Conservation (phyloP, 1,140 invertebrate genomes). For the Apis dorsata region DNA sequence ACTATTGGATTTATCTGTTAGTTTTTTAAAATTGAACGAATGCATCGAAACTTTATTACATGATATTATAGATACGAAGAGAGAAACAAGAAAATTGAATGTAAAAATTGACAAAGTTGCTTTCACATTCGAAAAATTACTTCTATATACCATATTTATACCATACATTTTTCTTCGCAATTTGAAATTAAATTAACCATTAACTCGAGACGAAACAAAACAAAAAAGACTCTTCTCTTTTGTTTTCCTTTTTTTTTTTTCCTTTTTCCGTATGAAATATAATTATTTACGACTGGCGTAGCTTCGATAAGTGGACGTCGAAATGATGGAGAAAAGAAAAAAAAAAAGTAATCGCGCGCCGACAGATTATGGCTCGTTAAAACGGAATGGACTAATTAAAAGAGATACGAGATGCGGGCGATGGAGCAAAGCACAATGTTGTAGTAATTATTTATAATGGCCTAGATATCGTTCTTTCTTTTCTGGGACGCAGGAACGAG, state of each 20-base stretch:
- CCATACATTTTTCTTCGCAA: not conserved
- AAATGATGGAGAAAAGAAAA: too few relatives aligned
- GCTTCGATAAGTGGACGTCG: not conserved
- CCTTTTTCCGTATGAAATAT: too few relatives aligned
- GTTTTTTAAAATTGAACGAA: too few relatives aligned
- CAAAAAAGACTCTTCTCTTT: not conserved
- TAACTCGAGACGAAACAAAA: not conserved
- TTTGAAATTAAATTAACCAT: not conserved
- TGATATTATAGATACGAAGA: too few relatives aligned
- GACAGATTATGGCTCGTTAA: conserved; percentile 42
- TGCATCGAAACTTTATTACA: too few relatives aligned
- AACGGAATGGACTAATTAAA: conserved; percentile 42
- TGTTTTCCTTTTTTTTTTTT: not conserved
- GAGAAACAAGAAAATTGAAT: too few relatives aligned
- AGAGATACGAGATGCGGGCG: conserved; percentile 21
- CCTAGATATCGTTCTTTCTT: conserved; percentile 28
- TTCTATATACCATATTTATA: not conserved
- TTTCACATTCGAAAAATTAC: too few relatives aligned
- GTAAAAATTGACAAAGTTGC: too few relatives aligned
- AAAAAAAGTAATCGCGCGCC: not conserved
- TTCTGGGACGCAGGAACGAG: conserved; percentile 6
- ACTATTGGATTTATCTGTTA: too few relatives aligned
- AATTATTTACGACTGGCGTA: not conserved
- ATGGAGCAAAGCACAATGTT: conserved; percentile 18
- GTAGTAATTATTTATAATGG: conserved; percentile 30